phyloP scores from a whole-genome alignment of 2,113 vertebrate genomes.

The Ariopsis seemanni region DNA sequence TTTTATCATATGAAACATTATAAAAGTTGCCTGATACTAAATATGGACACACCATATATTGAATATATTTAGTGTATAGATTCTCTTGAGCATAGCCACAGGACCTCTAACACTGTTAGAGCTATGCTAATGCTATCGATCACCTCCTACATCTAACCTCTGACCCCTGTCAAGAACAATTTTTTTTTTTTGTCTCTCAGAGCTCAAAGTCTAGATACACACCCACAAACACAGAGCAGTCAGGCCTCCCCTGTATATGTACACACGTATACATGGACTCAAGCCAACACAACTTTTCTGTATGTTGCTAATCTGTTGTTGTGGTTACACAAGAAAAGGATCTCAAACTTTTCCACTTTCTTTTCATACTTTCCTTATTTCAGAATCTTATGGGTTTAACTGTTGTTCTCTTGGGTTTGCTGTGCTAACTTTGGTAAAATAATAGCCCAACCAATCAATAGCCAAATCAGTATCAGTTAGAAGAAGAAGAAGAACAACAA shows the following conservation, averaged over 20 bases:
- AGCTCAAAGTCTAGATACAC: not conserved
- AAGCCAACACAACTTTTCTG: slow-evolving; percentile 9
- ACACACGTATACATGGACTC: not conserved
- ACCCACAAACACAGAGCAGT: not conserved
- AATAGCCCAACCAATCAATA: not conserved
- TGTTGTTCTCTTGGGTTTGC: not conserved
- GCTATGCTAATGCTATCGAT: slow-evolving; percentile 44
- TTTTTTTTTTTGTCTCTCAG: not conserved
- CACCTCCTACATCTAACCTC: slow-evolving; percentile 36
- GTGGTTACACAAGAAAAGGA: not conserved
- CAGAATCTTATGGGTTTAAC: not conserved
- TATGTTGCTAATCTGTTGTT: not conserved
- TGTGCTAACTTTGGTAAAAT: not conserved
- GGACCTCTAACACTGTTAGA: slow-evolving; percentile 5
- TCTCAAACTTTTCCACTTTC: not conserved
- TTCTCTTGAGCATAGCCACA: slow-evolving; percentile 5
- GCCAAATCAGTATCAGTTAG: not conserved
- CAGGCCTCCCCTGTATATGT: not conserved
- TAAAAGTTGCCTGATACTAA: slow-evolving; percentile 5
- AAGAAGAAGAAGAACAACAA: too few species aligned
- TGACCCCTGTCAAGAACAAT: slow-evolving; percentile 19
- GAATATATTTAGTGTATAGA: not conserved
- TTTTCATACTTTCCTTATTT: not conserved
- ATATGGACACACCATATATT: slow-evolving; percentile 4
- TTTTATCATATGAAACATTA: not conserved